These are phyloP conservation scores for Nannoperca australis DNA, from an alignment of 2,797 vertebrate genomes.

Conservation along the genomic window DNA sequence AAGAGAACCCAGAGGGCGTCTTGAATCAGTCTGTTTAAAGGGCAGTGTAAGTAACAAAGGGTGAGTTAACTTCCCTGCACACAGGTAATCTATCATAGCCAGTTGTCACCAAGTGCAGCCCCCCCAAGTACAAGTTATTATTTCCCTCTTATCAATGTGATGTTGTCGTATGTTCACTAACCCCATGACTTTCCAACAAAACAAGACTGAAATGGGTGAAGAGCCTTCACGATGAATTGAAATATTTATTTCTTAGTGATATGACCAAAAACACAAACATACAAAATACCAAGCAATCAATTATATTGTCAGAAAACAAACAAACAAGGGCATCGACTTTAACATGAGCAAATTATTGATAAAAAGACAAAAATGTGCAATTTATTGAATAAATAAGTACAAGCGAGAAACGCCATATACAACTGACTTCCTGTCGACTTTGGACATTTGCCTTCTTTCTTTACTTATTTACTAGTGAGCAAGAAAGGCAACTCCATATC, in stretches of 20 bases:
- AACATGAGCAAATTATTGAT: slow-evolving; percentile 55
- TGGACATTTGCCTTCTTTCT: slow-evolving; percentile 23
- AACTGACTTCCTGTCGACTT: slow-evolving; percentile 36
- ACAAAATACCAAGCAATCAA: slow-evolving; percentile 75
- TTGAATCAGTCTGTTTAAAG: background rate
- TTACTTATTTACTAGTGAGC: background rate
- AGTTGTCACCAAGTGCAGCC: background rate
- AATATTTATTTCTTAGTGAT: slow-evolving; percentile 72
- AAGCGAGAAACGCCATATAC: slow-evolving; percentile 36
- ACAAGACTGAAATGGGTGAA: background rate
- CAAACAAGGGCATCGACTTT: slow-evolving; percentile 40
- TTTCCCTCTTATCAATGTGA: background rate
- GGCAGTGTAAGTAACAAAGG: background rate
- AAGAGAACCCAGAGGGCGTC: background rate
- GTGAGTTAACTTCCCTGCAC: background rate
- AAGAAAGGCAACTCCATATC: slow-evolving; percentile 24
- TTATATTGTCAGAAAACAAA: slow-evolving; percentile 41
- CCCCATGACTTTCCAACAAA: slow-evolving; percentile 9
- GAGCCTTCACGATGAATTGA: slow-evolving; percentile 37
- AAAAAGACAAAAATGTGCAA: slow-evolving; percentile 66
- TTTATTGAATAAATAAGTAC: slow-evolving; percentile 76
- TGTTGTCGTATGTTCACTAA: background rate
- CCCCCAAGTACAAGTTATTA: background rate
- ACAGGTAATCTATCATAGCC: background rate
- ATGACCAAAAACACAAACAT: slow-evolving; percentile 74